Conservation (phyloP, 35 echinoderm and acorn worm genomes). For the Lytechinus variegatus region DNA sequence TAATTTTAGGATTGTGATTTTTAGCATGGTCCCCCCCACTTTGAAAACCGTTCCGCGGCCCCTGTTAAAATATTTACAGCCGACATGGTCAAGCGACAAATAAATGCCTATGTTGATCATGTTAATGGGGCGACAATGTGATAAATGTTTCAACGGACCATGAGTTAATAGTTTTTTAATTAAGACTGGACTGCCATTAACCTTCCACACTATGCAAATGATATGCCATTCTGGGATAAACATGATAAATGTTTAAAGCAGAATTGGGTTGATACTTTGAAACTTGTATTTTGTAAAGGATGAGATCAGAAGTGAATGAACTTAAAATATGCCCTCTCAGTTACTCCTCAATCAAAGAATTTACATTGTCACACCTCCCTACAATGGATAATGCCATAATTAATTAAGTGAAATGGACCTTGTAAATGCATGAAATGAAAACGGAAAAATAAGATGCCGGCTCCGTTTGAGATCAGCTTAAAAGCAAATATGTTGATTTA, state of each 20-base stretch:
- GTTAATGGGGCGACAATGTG: neutral
- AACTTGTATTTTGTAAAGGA: neutral
- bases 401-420: neutral
- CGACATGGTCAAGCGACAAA: neutral
- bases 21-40: too few species aligned
- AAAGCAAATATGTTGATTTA: conserved; percentile 15
- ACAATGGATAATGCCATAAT: neutral
- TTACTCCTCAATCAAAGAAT: neutral
- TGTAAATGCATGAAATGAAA: neutral
- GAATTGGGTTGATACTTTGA: neutral
- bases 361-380: neutral
- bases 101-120: neutral
- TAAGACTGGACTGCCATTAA: neutral
- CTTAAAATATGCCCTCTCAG: neutral
- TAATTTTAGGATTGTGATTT: too few species aligned
- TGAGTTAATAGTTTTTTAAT: neutral
- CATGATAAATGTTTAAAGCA: neutral
- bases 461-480: neutral
- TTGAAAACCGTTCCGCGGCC: too few species aligned
- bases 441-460: neutral
- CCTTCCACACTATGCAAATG: neutral
- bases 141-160: neutral
- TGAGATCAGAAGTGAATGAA: neutral
- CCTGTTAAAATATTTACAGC: neutral
- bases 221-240: neutral